A percentile compares a stretch with the other conserved stretches of the same genome.
Conservation (phyloP, 1,140 invertebrate species). For the Micrasema longulum region DNA sequence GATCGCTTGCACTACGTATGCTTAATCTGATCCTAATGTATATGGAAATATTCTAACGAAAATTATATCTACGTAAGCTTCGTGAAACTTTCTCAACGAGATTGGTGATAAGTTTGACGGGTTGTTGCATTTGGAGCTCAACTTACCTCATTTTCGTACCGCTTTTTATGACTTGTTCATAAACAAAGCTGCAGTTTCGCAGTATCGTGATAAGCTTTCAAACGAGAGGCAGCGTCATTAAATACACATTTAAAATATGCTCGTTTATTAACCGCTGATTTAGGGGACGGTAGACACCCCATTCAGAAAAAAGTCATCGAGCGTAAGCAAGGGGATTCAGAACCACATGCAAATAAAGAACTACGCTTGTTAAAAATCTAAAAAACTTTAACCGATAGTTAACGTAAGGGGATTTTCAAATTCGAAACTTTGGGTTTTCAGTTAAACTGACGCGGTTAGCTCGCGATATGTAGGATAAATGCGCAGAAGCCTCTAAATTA, state of each 20-base stretch:
- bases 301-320: neutral
- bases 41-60: neutral
- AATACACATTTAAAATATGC: conserved; percentile 43
- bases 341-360: no score
- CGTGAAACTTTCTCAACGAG: no score
- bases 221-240: conserved; percentile 29
- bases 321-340: neutral
- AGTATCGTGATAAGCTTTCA: conserved; percentile 7
- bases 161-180: neutral
- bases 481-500: conserved; percentile 50
- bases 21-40: neutral
- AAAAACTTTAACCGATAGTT: no score
- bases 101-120: no score
- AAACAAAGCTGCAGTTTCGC: conserved; percentile 1
- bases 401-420: no score
- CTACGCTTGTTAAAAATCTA: no score
- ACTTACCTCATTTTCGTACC: neutral
- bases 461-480: conserved; percentile 29
- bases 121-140: neutral
- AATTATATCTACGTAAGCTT: no score
- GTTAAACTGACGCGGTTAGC: neutral
- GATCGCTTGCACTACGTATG: neutral
- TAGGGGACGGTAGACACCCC: conserved; percentile 4
- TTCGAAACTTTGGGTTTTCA: neutral
- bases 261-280: conserved; percentile 39